A percentile compares a stretch with the other conserved stretches of the same genome.
Conservation (phyloP, 2,888 invertebrate genomes). For the Petrolisthes cinctipes region DNA sequence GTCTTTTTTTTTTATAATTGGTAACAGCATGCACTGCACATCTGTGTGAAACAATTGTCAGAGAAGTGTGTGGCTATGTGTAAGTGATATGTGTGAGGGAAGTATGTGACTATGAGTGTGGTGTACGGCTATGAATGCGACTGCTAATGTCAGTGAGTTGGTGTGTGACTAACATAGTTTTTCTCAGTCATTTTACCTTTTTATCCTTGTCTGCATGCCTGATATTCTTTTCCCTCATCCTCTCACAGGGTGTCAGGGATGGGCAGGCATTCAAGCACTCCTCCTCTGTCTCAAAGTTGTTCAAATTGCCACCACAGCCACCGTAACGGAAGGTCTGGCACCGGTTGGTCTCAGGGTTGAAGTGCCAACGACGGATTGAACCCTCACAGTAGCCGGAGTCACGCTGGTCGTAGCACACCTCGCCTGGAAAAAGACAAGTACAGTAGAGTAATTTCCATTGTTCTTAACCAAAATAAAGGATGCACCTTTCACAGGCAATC, state of each 20-base stretch:
- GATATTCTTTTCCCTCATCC: slow-evolving; percentile 83
- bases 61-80: too few species aligned
- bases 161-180: not conserved
- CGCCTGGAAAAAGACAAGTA: slow-evolving; percentile 53
- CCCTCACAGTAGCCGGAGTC: slow-evolving; percentile 66
- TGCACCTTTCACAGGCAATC: not conserved
- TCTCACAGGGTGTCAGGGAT: slow-evolving; percentile 85
- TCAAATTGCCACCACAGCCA: slow-evolving; percentile 85
- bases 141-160: too few species aligned
- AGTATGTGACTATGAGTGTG: too few species aligned
- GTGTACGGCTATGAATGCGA: too few species aligned
- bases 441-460: not conserved
- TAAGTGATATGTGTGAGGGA: too few species aligned
- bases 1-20: too few species aligned
- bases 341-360: slow-evolving; percentile 82
- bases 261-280: slow-evolving; percentile 85
- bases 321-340: slow-evolving; percentile 80
- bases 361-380: slow-evolving; percentile 77
- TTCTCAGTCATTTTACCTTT: slow-evolving; percentile 31
- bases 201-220: slow-evolving; percentile 80
- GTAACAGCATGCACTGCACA: too few species aligned
- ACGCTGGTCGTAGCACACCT: slow-evolving; percentile 66
- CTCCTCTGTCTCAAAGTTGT: slow-evolving; percentile 84
- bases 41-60: too few species aligned
- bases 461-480: not conserved